Percentiles rank a stretch among this genome's conserved stretches.
Conservation (phyloP, 2,797 vertebrate species). For the Amphiprion clarkii region DNA sequence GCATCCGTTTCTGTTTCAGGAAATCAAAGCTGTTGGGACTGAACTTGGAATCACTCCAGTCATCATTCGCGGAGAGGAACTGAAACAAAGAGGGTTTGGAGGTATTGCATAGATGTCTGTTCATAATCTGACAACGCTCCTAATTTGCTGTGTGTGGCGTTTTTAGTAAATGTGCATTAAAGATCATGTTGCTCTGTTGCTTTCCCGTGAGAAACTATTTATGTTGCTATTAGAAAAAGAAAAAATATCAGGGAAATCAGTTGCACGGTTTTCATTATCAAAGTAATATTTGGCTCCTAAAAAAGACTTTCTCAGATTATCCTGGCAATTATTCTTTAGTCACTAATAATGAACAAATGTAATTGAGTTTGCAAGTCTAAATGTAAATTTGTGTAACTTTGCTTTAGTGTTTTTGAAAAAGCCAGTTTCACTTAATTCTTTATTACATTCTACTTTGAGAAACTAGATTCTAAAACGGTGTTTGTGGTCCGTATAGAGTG, state of each 20-base stretch:
- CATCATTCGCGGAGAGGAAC: conserved; percentile 94
- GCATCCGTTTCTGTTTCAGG: conserved; percentile 82
- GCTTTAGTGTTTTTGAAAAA: neutral
- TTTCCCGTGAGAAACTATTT: neutral
- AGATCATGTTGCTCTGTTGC: neutral
- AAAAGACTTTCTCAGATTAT: neutral
- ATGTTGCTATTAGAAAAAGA: neutral
- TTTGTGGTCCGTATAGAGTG: neutral
- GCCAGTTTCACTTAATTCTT: neutral
- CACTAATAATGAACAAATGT: neutral
- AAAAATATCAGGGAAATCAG: neutral
- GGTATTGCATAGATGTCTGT: conserved; percentile 80
- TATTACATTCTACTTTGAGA: too few relatives aligned
- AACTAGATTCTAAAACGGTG: neutral
- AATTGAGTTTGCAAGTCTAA: neutral
- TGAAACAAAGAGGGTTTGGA: conserved; percentile 95
- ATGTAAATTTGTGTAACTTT: too few relatives aligned
- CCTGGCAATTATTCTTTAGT: neutral
- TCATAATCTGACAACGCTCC: neutral
- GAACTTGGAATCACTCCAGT: conserved; percentile 92
- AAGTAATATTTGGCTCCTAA: neutral
- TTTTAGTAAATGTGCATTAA: neutral
- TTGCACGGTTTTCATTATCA: neutral
- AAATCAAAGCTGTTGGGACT: conserved; percentile 93
- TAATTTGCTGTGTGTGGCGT: too few relatives aligned